phyloP scores from a whole-genome alignment of 2,113 vertebrate genomes.

The Macrotus californicus region DNA sequence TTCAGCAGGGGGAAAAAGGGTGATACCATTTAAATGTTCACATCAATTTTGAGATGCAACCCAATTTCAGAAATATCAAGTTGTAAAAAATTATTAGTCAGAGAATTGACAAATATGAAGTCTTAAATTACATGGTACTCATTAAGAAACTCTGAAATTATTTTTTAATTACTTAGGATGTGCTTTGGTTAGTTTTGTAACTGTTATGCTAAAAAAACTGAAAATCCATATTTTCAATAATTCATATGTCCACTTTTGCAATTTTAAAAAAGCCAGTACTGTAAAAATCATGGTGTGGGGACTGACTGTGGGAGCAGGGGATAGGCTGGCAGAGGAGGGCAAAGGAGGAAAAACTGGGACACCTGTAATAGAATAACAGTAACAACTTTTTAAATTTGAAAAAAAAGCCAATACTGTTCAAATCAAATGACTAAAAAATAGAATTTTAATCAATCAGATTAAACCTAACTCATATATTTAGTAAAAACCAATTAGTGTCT shows the following conservation, averaged over 20 bases:
- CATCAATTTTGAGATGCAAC: background rate
- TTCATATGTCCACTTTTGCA: background rate
- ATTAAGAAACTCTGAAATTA: background rate
- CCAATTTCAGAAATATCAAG: background rate
- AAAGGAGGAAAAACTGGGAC: too few species aligned
- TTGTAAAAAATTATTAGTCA: background rate
- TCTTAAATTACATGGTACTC: background rate
- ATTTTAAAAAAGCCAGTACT: background rate
- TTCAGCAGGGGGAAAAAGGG: background rate
- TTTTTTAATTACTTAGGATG: background rate
- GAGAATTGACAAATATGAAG: background rate
- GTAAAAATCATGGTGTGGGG: background rate
- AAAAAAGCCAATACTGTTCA: background rate
- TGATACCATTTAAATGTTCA: background rate
- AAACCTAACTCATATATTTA: background rate
- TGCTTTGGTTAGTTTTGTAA: background rate
- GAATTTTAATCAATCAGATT: background rate
- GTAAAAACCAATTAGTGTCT: background rate
- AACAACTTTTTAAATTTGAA: too few species aligned
- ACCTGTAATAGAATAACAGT: too few species aligned
- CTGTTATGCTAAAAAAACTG: background rate
- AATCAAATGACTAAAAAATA: background rate
- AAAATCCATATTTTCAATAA: conserved; percentile 19
- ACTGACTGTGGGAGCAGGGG: too few species aligned
- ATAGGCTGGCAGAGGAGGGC: too few species aligned